Base-by-base conservation (phyloP, 2,113 vertebrate species). In the Rhea pennata region DNA sequence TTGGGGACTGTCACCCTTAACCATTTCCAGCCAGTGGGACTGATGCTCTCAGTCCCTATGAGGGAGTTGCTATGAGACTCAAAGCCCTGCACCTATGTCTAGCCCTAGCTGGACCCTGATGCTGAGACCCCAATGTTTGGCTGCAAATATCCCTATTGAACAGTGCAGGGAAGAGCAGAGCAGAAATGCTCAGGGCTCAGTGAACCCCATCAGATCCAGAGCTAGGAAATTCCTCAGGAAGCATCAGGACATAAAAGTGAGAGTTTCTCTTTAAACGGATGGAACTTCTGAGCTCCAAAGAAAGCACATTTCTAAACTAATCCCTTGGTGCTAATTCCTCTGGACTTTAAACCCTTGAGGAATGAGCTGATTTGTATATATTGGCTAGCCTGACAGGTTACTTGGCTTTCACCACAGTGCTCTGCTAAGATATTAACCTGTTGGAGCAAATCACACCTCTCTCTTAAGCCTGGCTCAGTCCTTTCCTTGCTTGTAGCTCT, bases 321-420 rank as follows among this genome's bases (percentile, higher is more conserved):
- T 91, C 67, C 87, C 91, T 93, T 48, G 4, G 77, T 90, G 94
- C 84, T 96, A 89, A 96, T 95, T 96, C 92, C 87, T 87, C 39
- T 62, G 77, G 76, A 93, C 76, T 74, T 90, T 87, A 95, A 96
- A 66, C 59, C 88, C 67, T 67, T 87, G 69, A 96, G 90, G 91
- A 93, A 96, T 88, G 88, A 97, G 78, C 77, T 87, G 90, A 80
- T 95, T 83, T 96, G 96, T 96, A 29, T 83, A 42, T 50, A 51
- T 73, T 95, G 85, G 91, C 96, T 85, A 74, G 75, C 72, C 81
- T 59, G 87, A 69, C 84, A 74, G 42, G 84, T 93, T 92, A 9
- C n/a, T 93, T 80, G 84, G 67, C 77, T 94, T 87, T 64, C 96
- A 96, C 61, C 59, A 36, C 54, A 62, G 62, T 0, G 0, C 53